phyloP scores from a whole-genome alignment of 2,797 vertebrate species.

The Australoheros facetus region DNA sequence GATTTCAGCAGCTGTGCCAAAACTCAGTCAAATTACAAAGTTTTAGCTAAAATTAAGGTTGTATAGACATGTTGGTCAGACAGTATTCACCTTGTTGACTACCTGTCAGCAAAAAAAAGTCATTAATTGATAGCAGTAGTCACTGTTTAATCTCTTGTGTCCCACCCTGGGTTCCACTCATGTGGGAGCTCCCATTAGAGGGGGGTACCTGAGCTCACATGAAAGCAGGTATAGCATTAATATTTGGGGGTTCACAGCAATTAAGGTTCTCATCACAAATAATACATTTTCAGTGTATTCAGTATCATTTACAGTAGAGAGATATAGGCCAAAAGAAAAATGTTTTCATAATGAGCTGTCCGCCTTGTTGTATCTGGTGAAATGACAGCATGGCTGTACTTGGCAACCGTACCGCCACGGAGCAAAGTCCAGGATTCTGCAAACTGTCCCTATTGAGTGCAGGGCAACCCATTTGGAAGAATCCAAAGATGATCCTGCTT shows the following conservation, averaged over 20 bases:
- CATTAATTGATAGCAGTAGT: too few relatives aligned
- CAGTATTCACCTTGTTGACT: too few relatives aligned
- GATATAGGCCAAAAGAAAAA: fast-evolving
- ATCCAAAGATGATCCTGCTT: neutral
- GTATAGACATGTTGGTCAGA: fast-evolving
- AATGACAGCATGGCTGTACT: neutral
- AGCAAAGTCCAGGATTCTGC: neutral
- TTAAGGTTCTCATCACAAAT: neutral
- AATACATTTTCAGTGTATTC: neutral
- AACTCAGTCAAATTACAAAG: neutral
- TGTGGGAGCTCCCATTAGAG: neutral
- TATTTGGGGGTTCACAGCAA: neutral
- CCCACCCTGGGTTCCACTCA: fast-evolving
- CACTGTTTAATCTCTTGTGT: neutral
- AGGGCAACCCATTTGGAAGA: neutral
- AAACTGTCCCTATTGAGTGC: neutral
- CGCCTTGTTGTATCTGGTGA: neutral
- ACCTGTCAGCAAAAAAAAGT: too few relatives aligned
- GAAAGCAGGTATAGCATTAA: neutral
- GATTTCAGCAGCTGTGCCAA: neutral
- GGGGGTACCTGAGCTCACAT: neutral
- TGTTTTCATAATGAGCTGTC: neutral
- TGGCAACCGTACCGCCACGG: neutral
- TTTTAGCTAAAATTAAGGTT: neutral
- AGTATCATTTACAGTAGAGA: neutral